A percentile compares a stretch with the other conserved stretches of the same genome.
Evolutionary conservation across 2,797 vertebrate species (phyloP).

Genomic region (Fringilla coelebs): DNA sequence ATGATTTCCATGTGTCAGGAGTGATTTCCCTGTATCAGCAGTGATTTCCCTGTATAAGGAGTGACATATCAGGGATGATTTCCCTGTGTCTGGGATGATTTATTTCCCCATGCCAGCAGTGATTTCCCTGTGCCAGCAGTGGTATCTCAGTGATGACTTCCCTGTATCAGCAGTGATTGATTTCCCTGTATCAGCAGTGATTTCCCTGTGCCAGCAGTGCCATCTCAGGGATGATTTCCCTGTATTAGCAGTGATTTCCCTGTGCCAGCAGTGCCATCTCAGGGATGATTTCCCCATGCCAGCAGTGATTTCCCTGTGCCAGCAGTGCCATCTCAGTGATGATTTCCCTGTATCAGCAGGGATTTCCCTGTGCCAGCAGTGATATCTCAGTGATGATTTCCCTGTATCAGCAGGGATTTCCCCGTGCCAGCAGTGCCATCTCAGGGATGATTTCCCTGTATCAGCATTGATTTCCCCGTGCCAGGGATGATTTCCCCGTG

Average conservation of each 20-base stretch:
- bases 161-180: rapidly evolving
- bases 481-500: rapidly evolving
- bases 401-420: neutral
- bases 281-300: rapidly evolving
- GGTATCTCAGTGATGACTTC: neutral
- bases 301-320: rapidly evolving
- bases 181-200: neutral
- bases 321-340: rapidly evolving
- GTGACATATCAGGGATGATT: no score
- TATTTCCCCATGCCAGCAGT: neutral
- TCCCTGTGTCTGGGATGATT: neutral
- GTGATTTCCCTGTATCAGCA: no score
- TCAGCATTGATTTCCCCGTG: rapidly evolving
- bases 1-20: no score
- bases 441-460: neutral
- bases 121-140: neutral
- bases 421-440: rapidly evolving
- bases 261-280: rapidly evolving
- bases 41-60: rapidly evolving
- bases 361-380: rapidly evolving
- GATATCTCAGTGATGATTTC: neutral
- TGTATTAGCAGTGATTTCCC: neutral
- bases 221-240: neutral
- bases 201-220: no score
- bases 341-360: neutral